Conservation (phyloP, 2,113 vertebrate genomes). For the Muntiacus reevesi region DNA sequence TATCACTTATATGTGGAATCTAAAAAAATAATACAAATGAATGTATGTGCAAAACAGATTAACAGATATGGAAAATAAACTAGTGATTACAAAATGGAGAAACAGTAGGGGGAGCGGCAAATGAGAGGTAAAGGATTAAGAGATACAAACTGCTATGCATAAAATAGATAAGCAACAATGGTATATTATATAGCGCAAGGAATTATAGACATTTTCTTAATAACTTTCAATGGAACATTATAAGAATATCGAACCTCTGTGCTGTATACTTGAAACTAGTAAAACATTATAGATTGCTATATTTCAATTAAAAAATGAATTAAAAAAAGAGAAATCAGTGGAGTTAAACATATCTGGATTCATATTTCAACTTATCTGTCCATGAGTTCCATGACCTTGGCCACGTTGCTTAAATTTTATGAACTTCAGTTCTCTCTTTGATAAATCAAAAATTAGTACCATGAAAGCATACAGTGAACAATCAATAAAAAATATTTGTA, state of each 20-base stretch:
- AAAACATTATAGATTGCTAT: neutral
- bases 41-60: neutral
- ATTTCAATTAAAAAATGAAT: neutral
- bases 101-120: neutral
- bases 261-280: neutral
- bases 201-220: neutral
- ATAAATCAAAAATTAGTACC: neutral
- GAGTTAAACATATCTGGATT: neutral
- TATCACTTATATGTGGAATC: neutral
- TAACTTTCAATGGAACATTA: neutral
- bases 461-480: neutral
- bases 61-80: neutral
- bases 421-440: neutral
- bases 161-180: neutral
- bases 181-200: neutral
- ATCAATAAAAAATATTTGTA: neutral
- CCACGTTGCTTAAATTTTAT: neutral
- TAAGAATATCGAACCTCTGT: neutral
- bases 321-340: neutral
- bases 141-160: neutral
- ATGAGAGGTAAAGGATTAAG: neutral
- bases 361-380: neutral
- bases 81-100: neutral
- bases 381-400: neutral
- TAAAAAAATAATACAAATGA: neutral